Percentiles rank a stretch among this genome's conserved stretches.
Evolutionary conservation across 2,113 vertebrate species (phyloP).

Genomic region (Pipra filicauda): DNA sequence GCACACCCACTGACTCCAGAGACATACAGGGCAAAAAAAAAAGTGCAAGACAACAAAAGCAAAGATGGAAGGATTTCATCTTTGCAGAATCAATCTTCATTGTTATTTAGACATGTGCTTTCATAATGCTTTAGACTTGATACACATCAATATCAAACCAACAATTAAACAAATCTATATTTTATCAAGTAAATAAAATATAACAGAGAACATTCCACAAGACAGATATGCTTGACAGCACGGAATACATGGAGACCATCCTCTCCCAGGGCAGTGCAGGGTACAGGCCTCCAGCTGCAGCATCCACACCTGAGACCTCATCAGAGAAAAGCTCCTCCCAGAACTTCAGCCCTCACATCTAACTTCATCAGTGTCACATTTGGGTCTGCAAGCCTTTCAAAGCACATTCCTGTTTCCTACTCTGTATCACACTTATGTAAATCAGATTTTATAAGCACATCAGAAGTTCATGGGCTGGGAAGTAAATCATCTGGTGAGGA

Average conservation of each 20-base stretch:
- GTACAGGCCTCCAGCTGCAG: neutral
- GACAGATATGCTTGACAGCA: neutral
- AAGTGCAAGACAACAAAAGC: neutral
- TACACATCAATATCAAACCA: neutral
- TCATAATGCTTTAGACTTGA: neutral
- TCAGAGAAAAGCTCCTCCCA: neutral
- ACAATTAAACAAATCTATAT: neutral
- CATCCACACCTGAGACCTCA: neutral
- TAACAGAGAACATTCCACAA: neutral
- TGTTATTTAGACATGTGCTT: accelerated
- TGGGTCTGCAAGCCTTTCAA: neutral
- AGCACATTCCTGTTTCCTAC: neutral
- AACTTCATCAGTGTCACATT: neutral
- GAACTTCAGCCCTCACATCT: neutral
- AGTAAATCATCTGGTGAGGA: neutral
- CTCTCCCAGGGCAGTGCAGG: accelerated
- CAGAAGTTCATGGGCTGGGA: neutral
- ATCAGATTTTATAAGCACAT: neutral
- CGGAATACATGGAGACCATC: neutral
- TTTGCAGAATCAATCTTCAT: neutral
- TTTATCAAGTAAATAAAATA: neutral
- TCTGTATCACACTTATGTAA: neutral
- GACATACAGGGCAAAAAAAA: neutral
- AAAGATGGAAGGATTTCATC: neutral
- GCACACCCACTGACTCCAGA: neutral